Conservation (phyloP, 1,140 invertebrate genomes). For the Drosophila pruinosa region DNA sequence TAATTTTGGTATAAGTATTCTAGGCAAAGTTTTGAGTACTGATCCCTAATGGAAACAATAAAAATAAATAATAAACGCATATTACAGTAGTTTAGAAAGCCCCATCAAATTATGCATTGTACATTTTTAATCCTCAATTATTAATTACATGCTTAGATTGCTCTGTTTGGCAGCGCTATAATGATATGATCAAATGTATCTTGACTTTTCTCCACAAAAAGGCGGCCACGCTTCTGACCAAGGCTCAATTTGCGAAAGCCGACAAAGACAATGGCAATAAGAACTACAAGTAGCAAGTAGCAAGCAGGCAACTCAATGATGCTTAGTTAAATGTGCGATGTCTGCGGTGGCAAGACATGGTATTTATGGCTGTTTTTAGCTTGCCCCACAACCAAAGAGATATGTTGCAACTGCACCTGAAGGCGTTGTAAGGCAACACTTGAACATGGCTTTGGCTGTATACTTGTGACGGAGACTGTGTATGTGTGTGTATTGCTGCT, state of each 20-base stretch:
- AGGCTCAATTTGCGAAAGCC: background rate
- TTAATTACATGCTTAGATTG: no score
- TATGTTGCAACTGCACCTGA: background rate
- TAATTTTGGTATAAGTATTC: no score
- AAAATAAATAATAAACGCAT: no score
- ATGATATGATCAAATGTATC: background rate
- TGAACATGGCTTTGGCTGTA: background rate
- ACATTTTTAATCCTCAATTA: no score
- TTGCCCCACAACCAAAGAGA: constrained; percentile 4
- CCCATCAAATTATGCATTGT: no score
- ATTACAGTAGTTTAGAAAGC: no score
- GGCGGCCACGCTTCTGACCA: background rate
- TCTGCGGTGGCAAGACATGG: background rate
- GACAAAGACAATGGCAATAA: constrained; percentile 9
- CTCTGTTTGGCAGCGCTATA: no score
- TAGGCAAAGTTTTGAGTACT: no score
- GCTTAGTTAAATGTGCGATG: constrained; percentile 36
- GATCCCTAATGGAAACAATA: no score
- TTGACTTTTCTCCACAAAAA: constrained; percentile 8
- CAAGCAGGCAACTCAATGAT: constrained; percentile 36
- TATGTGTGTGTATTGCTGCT: constrained; percentile 16
- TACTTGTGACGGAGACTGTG: background rate
- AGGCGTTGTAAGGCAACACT: constrained; percentile 25
- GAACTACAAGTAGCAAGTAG: background rate
- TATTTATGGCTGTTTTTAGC: constrained; percentile 38